phyloP scores from a whole-genome alignment of 2,888 invertebrate species.

The Hypomecis punctinalis region DNA sequence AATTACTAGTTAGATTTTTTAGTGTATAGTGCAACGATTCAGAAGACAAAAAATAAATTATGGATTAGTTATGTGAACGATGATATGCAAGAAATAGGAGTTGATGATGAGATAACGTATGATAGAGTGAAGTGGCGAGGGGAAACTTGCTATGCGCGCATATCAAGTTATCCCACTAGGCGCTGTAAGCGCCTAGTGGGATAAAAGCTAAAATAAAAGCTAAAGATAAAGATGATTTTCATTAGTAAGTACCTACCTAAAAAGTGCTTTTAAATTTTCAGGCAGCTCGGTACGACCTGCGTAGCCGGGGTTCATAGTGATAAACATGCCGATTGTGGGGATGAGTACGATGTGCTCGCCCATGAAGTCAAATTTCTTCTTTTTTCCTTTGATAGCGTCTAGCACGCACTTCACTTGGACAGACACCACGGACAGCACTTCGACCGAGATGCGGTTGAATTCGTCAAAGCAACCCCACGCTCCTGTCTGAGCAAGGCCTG shows the following conservation, averaged over 20 bases:
- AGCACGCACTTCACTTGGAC: conserved; percentile 95
- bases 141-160: no score
- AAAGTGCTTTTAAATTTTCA: conserved; percentile 90
- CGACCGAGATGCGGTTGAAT: conserved; percentile 97
- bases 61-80: no score
- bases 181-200: no score
- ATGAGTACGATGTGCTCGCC: conserved; percentile 91
- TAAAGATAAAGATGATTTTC: no score
- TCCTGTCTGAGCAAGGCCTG: conserved; percentile 95
- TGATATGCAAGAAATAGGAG: no score
- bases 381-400: conserved; percentile 94
- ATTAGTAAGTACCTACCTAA: conserved; percentile 67
- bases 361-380: conserved; percentile 92
- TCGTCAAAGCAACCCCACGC: conserved; percentile 99
- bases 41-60: no score
- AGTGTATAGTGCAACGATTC: no score
- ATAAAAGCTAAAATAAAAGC: no score
- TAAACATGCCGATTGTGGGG: conserved; percentile 94
- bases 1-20: no score
- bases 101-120: no score
- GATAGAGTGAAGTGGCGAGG: no score
- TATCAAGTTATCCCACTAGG: no score
- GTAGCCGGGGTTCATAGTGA: conserved; percentile 98
- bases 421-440: conserved; percentile 97
- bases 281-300: conserved; percentile 96